phyloP scores from a whole-genome alignment of 2,888 invertebrate species.

The Synanthedon vespiformis region DNA sequence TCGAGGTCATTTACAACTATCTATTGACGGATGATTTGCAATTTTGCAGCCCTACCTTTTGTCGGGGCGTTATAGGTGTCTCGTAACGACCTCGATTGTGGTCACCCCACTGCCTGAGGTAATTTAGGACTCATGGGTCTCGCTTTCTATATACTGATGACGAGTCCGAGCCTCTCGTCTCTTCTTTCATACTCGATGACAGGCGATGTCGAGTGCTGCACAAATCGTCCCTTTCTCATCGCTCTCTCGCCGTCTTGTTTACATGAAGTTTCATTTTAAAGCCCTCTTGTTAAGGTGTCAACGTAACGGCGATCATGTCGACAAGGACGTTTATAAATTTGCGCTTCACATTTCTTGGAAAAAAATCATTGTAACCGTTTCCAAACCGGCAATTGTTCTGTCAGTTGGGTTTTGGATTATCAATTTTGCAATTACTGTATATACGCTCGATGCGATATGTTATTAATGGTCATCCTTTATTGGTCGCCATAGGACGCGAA shows the following conservation, averaged over 20 bases:
- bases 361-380: constrained; percentile 23
- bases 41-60: constrained; percentile 28
- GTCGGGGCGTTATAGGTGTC: constrained; percentile 19
- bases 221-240: constrained; percentile 56
- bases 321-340: constrained; percentile 13
- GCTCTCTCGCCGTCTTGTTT: constrained; percentile 43
- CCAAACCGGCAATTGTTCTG: constrained; percentile 35
- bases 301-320: constrained; percentile 17
- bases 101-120: constrained; percentile 26
- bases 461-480: constrained; percentile 45
- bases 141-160: constrained; percentile 53
- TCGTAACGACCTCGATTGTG: constrained; percentile 23
- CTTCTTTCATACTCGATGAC: constrained; percentile 36
- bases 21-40: constrained; percentile 42
- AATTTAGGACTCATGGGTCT: constrained; percentile 48
- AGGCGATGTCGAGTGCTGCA: constrained; percentile 23
- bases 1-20: constrained; percentile 32
- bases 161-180: constrained; percentile 36
- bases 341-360: constrained; percentile 14
- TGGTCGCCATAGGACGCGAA: constrained; percentile 33
- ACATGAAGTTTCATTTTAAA: constrained; percentile 39
- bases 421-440: constrained; percentile 43
- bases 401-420: constrained; percentile 37
- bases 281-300: constrained; percentile 43
- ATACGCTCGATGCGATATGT: constrained; percentile 33